Percentiles rank a stretch among this genome's conserved stretches.
Conservation (phyloP, 1,140 invertebrate species). For the Bombus ignitus region DNA sequence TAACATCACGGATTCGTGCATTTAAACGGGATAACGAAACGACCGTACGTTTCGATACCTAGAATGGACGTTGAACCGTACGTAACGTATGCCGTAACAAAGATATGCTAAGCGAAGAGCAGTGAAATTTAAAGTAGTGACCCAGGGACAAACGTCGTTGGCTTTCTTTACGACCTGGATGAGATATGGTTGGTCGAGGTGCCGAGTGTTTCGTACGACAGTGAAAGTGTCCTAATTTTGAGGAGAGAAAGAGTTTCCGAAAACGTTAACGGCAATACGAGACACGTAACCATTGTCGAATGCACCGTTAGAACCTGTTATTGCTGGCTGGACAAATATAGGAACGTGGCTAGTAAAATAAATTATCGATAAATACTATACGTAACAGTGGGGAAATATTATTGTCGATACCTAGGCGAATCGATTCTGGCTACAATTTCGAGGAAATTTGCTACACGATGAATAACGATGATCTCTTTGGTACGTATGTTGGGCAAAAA, state of each 20-base stretch:
- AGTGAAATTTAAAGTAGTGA: slow-evolving; percentile 55
- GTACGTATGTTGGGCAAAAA: too few species aligned
- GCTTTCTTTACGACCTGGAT: slow-evolving; percentile 47
- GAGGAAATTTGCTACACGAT: not conserved
- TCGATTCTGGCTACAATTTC: not conserved
- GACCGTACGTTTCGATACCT: not conserved
- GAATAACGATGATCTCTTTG: too few species aligned
- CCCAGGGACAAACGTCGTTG: slow-evolving; percentile 31
- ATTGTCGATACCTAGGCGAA: not conserved
- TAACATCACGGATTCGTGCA: not conserved
- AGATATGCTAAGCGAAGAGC: slow-evolving; percentile 36
- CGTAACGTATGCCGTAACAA: slow-evolving; percentile 34
- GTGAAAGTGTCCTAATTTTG: slow-evolving; percentile 68
- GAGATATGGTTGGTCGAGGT: slow-evolving; percentile 50
- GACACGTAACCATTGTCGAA: slow-evolving; percentile 37
- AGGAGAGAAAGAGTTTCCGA: slow-evolving; percentile 55
- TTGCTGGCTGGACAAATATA: not conserved
- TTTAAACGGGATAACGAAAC: not conserved
- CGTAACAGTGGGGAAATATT: not conserved
- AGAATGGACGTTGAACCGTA: slow-evolving; percentile 26
- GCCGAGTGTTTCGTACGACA: slow-evolving; percentile 60
- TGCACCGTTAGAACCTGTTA: slow-evolving; percentile 15
- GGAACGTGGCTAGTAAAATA: not conserved
- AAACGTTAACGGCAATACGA: slow-evolving; percentile 35
- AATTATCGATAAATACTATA: not conserved